Evolutionary conservation across 2,888 invertebrate species (phyloP).

Genomic region (Poecilobothrus nobilitatus): DNA sequence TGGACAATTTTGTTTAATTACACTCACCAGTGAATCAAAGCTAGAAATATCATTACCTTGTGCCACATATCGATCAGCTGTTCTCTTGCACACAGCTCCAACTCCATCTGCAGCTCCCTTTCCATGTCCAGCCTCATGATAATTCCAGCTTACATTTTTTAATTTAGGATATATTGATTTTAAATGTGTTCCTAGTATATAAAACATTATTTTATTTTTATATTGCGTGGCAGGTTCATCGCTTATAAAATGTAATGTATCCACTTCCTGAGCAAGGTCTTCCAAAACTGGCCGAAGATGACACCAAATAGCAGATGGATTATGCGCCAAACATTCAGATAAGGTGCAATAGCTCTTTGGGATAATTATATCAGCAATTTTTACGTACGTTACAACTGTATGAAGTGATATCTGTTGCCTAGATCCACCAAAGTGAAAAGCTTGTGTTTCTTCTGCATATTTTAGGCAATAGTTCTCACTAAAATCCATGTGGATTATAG

Average conservation of each 20-base stretch:
- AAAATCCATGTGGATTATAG: constrained; percentile 13
- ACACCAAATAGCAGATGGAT: constrained; percentile 2
- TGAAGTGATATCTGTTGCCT: constrained; percentile 9
- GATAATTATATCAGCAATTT: neutral
- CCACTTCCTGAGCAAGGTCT: neutral
- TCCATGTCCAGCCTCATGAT: constrained; percentile 30
- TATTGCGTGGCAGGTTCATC: neutral
- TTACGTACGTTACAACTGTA: constrained; percentile 1
- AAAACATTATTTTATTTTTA: constrained; percentile 33
- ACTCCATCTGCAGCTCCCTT: constrained; percentile 35
- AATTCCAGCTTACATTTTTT: constrained; percentile 28
- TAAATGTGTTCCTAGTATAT: constrained; percentile 28
- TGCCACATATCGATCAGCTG: constrained; percentile 31
- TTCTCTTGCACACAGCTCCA: constrained; percentile 33
- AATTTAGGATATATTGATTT: constrained; percentile 26
- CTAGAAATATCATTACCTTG: constrained; percentile 30
- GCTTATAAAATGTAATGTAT: neutral
- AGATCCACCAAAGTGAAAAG: constrained; percentile 10
- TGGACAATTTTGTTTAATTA: constrained; percentile 24
- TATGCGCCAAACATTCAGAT: neutral
- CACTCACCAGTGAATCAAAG: constrained; percentile 24
- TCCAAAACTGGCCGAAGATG: constrained; percentile 8
- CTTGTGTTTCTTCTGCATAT: constrained; percentile 12
- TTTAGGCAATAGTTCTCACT: constrained; percentile 10
- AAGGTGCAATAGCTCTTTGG: constrained; percentile 8